phyloP scores from a whole-genome alignment of 1,140 invertebrate species.

The Chymomyza costata region DNA sequence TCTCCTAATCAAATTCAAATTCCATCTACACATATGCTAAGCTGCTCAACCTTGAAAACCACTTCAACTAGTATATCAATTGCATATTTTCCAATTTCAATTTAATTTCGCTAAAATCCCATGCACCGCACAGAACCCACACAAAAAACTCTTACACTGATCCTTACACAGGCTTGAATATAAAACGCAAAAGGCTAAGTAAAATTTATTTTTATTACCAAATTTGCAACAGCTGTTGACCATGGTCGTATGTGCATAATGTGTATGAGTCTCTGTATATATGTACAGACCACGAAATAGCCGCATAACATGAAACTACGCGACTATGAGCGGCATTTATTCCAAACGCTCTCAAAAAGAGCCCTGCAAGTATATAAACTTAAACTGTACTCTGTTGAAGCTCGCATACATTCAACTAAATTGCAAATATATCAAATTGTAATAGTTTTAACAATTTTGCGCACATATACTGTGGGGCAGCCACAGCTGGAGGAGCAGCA shows the following conservation, averaged over 20 bases:
- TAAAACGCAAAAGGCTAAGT: conserved; percentile 42
- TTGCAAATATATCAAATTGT: conserved; percentile 54
- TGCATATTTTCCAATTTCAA: conserved; percentile 6
- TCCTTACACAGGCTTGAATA: conserved; percentile 10
- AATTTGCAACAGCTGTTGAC: conserved; percentile 49
- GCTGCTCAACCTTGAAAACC: no score
- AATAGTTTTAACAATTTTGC: conserved; percentile 52
- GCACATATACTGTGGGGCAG: conserved; percentile 46
- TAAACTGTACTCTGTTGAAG: no score
- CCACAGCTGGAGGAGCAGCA: conserved; percentile 17
- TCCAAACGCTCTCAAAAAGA: no score
- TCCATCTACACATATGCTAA: no score
- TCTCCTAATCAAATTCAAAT: no score
- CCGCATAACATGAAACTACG: conserved; percentile 39
- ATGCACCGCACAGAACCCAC: conserved; percentile 17
- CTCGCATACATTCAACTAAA: conserved; percentile 44
- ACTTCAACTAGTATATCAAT: no score
- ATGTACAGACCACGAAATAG: no score
- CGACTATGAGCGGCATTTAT: neutral
- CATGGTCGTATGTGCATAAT: conserved; percentile 32
- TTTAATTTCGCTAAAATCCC: conserved; percentile 49
- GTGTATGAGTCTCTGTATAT: no score
- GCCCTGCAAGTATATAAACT: conserved; percentile 15
- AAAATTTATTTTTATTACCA: conserved; percentile 50
- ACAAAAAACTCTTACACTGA: neutral